These are phyloP conservation scores for Scaptomyza hsui DNA, from an alignment of 1,140 invertebrate genomes.

Conservation along the genomic window DNA sequence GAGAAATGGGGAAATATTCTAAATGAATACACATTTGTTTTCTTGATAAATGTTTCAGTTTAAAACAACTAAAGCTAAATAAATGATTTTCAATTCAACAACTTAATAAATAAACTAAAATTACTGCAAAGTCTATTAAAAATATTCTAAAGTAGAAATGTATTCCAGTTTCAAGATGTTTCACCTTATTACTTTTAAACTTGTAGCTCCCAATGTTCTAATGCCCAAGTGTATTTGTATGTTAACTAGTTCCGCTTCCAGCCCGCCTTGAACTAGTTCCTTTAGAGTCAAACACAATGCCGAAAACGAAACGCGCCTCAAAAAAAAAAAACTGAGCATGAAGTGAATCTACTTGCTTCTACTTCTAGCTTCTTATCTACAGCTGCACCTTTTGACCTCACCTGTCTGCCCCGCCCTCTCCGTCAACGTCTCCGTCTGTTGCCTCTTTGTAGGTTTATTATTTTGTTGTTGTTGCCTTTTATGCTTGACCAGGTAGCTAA, in stretches of 20 bases:
- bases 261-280: conserved; percentile 33
- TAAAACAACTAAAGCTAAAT: no score
- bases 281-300: background rate
- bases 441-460: no score
- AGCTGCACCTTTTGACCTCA: conserved; percentile 27
- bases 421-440: no score
- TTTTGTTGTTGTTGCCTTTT: no score
- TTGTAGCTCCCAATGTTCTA: background rate
- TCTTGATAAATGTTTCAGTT: conserved; percentile 25
- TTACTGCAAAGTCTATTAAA: background rate
- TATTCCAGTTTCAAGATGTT: no score
- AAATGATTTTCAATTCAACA: no score
- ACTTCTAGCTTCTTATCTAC: conserved; percentile 26
- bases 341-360: conserved; percentile 9
- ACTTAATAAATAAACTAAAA: background rate
- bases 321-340: background rate
- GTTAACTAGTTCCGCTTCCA: conserved; percentile 3
- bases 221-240: background rate
- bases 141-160: no score
- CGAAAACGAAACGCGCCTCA: background rate
- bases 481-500: conserved; percentile 28
- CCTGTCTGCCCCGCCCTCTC: conserved; percentile 2
- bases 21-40: conserved; percentile 41
- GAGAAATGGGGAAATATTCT: conserved; percentile 27
- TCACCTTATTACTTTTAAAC: background rate